These are phyloP conservation scores for Eupsilia transversa DNA, from an alignment of 2,888 invertebrate genomes.

Conservation along the genomic window DNA sequence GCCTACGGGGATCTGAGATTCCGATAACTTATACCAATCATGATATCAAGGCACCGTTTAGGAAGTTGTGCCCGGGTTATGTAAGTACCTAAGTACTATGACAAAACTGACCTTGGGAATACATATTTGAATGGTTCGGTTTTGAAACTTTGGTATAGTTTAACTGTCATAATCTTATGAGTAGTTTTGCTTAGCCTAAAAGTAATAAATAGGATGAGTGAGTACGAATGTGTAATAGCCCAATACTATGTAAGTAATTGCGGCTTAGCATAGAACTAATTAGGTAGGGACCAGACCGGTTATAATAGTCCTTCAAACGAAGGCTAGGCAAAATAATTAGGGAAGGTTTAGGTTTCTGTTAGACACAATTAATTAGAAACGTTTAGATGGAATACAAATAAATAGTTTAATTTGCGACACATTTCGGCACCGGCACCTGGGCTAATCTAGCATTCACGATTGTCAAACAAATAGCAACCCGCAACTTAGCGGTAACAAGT, in stretches of 20 bases:
- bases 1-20: conserved; percentile 64
- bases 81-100: conserved; percentile 50
- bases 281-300: background rate
- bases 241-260: background rate
- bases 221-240: background rate
- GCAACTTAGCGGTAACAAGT: conserved; percentile 12
- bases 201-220: background rate
- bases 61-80: conserved; percentile 55
- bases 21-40: conserved; percentile 67
- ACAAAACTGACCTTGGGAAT: conserved; percentile 59
- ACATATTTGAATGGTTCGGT: conserved; percentile 46
- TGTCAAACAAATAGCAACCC: conserved; percentile 11
- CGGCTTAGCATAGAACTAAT: background rate
- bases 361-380: background rate
- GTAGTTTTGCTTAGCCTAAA: background rate
- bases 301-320: background rate
- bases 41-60: conserved; percentile 62
- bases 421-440: background rate
- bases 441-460: background rate
- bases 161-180: conserved; percentile 10
- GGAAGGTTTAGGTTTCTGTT: background rate
- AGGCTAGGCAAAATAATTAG: background rate
- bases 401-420: background rate
- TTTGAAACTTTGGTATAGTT: conserved; percentile 37
- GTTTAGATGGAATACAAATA: background rate